Evolutionary conservation across 2,113 vertebrate genomes (phyloP).

Genomic region (Vicugna pacos): DNA sequence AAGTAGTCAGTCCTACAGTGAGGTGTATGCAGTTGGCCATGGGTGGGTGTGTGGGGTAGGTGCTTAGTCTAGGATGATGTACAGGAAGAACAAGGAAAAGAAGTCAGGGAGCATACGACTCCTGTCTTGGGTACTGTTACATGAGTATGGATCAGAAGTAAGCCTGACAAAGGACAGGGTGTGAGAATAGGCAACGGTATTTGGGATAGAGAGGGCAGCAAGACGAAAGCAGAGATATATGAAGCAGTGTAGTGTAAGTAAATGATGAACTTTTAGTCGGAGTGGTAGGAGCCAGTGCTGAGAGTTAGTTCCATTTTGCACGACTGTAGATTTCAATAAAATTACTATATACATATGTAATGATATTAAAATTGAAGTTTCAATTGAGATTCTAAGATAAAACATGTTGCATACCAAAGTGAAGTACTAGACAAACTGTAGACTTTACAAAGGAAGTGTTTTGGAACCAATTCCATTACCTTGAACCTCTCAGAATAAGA

Average conservation of each 20-base stretch:
- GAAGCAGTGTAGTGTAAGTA: background rate
- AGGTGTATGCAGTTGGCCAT: background rate
- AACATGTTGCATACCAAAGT: background rate
- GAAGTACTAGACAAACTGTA: background rate
- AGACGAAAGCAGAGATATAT: background rate
- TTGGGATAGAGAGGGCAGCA: background rate
- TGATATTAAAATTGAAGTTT: constrained; percentile 19
- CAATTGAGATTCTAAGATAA: constrained; percentile 10
- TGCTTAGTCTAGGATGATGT: background rate
- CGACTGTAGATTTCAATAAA: background rate
- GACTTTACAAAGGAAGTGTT: constrained; percentile 35
- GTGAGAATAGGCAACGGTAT: background rate
- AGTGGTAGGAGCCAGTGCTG: background rate
- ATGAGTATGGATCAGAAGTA: background rate
- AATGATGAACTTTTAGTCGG: background rate
- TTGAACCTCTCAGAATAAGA: background rate
- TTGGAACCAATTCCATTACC: background rate
- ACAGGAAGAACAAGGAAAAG: background rate
- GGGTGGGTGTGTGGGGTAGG: background rate
- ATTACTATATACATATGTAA: background rate
- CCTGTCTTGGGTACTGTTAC: background rate
- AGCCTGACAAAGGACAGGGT: background rate
- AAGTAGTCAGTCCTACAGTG: background rate
- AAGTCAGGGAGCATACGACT: background rate
- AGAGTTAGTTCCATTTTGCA: background rate